These are phyloP conservation scores for Protodeltote pygarga DNA, from an alignment of 2,888 invertebrate genomes.

Conservation along the genomic window DNA sequence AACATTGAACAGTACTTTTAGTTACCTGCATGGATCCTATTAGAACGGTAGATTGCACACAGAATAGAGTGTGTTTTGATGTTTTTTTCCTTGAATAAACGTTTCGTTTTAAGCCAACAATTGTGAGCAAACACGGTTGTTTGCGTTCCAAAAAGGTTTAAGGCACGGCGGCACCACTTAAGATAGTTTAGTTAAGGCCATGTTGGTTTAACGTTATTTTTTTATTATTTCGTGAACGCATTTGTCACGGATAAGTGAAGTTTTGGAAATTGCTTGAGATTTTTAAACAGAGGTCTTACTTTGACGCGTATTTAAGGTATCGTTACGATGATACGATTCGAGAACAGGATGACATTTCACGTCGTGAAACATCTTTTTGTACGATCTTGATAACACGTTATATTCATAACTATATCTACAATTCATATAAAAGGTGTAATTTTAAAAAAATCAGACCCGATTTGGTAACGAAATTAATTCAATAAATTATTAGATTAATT, in stretches of 20 bases:
- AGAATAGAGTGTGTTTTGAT: constrained; percentile 29
- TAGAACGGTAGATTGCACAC: constrained; percentile 74
- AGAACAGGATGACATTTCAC: too few relatives aligned
- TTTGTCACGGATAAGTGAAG: constrained; percentile 24
- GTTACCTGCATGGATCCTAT: constrained; percentile 66
- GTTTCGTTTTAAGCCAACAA: constrained; percentile 68
- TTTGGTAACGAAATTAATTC: too few relatives aligned
- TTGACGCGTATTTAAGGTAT: too few relatives aligned
- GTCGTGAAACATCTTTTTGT: too few relatives aligned
- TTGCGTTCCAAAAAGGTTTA: constrained; percentile 71
- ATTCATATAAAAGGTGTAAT: too few relatives aligned
- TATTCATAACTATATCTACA: too few relatives aligned
- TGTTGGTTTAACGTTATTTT: constrained; percentile 37
- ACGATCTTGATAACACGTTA: too few relatives aligned
- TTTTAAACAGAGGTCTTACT: background rate
- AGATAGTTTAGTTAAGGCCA: constrained; percentile 55
- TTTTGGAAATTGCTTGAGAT: constrained; percentile 3
- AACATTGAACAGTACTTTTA: constrained; percentile 35
- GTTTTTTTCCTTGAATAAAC: constrained; percentile 55
- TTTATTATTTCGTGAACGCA: constrained; percentile 27
- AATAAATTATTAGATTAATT: constrained; percentile 15
- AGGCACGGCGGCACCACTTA: constrained; percentile 63
- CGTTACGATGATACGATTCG: too few relatives aligned
- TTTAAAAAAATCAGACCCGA: too few relatives aligned
- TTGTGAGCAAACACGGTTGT: constrained; percentile 68